These are phyloP conservation scores for Ophioninae sp. DNA, from an alignment of 2,888 invertebrate species.

Conservation along the genomic window DNA sequence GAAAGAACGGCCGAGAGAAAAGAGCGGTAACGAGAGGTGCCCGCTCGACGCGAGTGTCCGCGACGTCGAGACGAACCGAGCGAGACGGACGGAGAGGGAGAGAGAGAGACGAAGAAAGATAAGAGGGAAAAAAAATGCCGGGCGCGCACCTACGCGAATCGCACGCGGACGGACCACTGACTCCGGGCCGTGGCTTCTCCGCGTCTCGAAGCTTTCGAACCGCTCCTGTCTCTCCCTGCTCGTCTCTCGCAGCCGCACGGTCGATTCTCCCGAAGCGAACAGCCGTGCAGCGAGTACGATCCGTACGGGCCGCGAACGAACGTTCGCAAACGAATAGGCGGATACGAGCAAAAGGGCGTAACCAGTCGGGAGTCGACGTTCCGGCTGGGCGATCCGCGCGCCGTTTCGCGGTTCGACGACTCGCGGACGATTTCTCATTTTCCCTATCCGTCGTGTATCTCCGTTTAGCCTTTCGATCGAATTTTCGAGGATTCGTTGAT, in stretches of 20 bases:
- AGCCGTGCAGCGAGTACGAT: not conserved
- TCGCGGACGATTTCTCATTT: not conserved
- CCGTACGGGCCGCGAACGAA: not conserved
- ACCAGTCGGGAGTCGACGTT: not conserved
- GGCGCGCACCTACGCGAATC: constrained; percentile 27
- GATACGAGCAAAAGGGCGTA: not conserved
- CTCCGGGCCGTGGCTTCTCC: constrained; percentile 24
- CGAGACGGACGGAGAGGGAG: not conserved
- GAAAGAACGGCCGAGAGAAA: constrained; percentile 3
- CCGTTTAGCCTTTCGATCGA: not conserved
- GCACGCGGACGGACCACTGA: constrained; percentile 55
- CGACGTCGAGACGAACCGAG: constrained; percentile 8
- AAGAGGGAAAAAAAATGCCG: constrained; percentile 18
- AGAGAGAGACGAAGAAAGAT: not conserved
- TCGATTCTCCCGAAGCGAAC: constrained; percentile 35
- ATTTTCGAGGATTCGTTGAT: not conserved
- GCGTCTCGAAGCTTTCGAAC: constrained; percentile 36
- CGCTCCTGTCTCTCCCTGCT: constrained; percentile 22
- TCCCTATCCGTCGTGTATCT: not conserved
- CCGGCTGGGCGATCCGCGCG: not conserved
- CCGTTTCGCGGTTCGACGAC: not conserved
- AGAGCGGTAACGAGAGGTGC: constrained; percentile 10
- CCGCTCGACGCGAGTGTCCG: not conserved
- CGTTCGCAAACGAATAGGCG: constrained; percentile 13
- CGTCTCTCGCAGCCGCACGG: constrained; percentile 34